Base-by-base conservation (phyloP, 2,888 invertebrate genomes). In the Linyphia triangularis region DNA sequence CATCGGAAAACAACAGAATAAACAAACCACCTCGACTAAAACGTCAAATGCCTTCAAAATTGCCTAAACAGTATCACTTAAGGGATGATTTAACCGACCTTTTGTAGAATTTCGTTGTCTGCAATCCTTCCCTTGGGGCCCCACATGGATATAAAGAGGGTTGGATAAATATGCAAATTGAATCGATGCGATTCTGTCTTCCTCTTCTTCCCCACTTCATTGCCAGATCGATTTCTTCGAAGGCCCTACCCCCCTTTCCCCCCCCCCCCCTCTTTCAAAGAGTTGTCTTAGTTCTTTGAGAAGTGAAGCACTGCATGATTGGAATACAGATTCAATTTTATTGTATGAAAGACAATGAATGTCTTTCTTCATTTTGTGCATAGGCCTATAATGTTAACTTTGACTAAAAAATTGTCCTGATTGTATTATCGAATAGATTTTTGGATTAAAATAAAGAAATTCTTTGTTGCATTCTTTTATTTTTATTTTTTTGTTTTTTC, bases 161-260 rank as follows among this genome's bases (percentile, higher is more conserved):
- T 75, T 84, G n/a, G 75, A 84, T 84, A 84, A 77, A 75, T 84
- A 84, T 84, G 75, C 75, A 84, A 84, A 84, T 84, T 84, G 75
- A 24, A 59, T 75, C 22, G 57, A 65, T 37, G 75, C 84, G 75
- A 57, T 84, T 84, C 84, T 67, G 73, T 83, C 75, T 37, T 26
- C n/a, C 67, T 26, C 69, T 75, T 84, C 75, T 84, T 73, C 75
- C 26, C 57, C 61, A 63, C 51, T 73, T 40, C 22, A 24, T 10
- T 57, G 30, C 30, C 7, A 51, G 51, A 82, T 82, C 82, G 70
- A 82, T 82, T 59, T 43, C 24, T 37, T 13, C n/a, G 13, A 10
- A n/a, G 5, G n/a, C 26, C 1, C 16, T 40, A 51, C 26, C 1
- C 16, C 26, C 43, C 24, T 1, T 43, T 61, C 24, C 24, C 16